These are phyloP conservation scores for Pachycephala philippinensis DNA, from an alignment of 2,113 vertebrate genomes.

Conservation along the genomic window DNA sequence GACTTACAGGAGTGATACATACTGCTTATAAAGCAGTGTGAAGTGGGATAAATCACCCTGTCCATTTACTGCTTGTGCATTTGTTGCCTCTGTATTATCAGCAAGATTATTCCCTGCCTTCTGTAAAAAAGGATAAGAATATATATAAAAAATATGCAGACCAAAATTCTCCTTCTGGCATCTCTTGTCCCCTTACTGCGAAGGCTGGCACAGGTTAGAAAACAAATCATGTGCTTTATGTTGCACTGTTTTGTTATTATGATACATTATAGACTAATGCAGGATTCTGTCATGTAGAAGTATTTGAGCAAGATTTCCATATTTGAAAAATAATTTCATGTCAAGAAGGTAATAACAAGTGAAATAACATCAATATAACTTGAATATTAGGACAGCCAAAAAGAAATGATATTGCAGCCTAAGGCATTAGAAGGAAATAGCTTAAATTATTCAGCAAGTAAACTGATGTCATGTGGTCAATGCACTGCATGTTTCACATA, in stretches of 20 bases:
- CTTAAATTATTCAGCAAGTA: conserved; percentile 52
- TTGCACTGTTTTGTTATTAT: conserved; percentile 9
- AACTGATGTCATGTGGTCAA: conserved; percentile 29
- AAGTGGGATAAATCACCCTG: conserved; percentile 76
- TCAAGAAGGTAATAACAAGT: conserved; percentile 57
- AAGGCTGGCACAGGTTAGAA: conserved; percentile 10
- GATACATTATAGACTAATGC: conserved; percentile 2
- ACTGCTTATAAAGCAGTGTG: conserved; percentile 67
- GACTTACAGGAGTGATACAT: conserved; percentile 64
- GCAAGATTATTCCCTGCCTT: conserved; percentile 64
- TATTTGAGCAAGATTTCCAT: conserved; percentile 51
- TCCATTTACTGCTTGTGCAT: conserved; percentile 57
- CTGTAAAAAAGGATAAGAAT: conserved; percentile 60
- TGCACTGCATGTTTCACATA: not conserved
- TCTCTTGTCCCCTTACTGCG: conserved; percentile 37
- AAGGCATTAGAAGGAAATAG: conserved; percentile 35
- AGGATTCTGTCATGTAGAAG: conserved; percentile 37
- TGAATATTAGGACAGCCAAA: conserved; percentile 21
- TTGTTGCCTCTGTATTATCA: conserved; percentile 62
- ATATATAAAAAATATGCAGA: conserved; percentile 31
- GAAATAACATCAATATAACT: conserved; percentile 55
- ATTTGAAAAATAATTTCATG: conserved; percentile 59
- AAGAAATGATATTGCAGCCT: conserved; percentile 32
- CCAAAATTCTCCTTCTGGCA: conserved; percentile 28
- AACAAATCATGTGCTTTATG: conserved; percentile 34